Evolutionary conservation across 2,797 vertebrate species (phyloP), one percentile per base, ranked within the genome.

Genomic region (Enteromius afrohamiltoni): DNA sequence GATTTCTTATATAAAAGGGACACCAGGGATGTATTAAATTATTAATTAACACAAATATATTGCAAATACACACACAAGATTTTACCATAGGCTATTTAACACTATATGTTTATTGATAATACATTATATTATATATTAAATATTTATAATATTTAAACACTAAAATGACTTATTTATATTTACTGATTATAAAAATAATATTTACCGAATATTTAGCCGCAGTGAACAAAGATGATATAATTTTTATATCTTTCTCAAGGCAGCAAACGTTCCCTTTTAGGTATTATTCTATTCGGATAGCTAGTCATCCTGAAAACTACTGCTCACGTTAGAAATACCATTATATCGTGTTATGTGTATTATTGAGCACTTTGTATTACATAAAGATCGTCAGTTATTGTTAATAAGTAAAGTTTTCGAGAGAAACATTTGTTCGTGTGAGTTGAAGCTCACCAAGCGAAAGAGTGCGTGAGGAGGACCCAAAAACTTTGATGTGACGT

Each of bases 401-500:
- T 55, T 16, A 10, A 23, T 58, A 23, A 60, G n/a, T 23, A 23
- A 60, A 26, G 74, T 60, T 60, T 60, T 60, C 53, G 7, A 37
- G 71, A n/a, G 29, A 8, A 55, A n/a, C 19, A 37, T 55, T n/a
- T n/a, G 49, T 13, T 53, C 10, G 29, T 31, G 21, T 17, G 23
- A 62, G 55, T 6, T 42, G 65, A 65, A 23, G 13, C 11, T 55
- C 68, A 14, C 34, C 42, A 81, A 51, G 67, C 23, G 9, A 42
- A 34, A 34, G 26, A 23, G 82, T 26, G 62, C 37, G 29, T 29
- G 55, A 83, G 79, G 77, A 85, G 86, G 85, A 86, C 86, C 79
- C 80, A 67, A 73, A 81, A 51, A 29, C 13, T 31, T 19, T 62
- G 31, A 80, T 83, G 67, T 93, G 93, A 94, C 93, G 94, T 92